Percentiles rank a stretch among this genome's conserved stretches.
phyloP scores from a whole-genome alignment of 2,888 invertebrate genomes.

The Zhengitettix transpicula region DNA sequence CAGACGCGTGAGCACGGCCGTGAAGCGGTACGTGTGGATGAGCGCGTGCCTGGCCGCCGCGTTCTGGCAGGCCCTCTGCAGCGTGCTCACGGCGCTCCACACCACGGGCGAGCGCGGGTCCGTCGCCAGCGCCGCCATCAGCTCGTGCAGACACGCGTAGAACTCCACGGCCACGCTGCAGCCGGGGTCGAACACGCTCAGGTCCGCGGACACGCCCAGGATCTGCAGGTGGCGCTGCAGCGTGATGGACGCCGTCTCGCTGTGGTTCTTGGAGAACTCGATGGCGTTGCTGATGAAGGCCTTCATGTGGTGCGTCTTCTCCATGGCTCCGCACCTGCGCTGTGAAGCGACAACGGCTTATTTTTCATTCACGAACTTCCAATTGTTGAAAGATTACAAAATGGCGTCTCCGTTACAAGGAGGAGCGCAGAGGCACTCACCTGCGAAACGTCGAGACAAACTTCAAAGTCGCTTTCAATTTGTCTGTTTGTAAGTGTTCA shows the following conservation, averaged over 20 bases:
- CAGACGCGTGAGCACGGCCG: constrained; percentile 43
- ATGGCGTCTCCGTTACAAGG: too few species aligned
- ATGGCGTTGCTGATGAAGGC: constrained; percentile 35
- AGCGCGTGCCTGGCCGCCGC: constrained; percentile 41
- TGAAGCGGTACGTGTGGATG: constrained; percentile 52
- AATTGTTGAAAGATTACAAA: too few species aligned
- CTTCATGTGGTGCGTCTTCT: constrained; percentile 26
- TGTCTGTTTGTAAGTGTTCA: too few species aligned
- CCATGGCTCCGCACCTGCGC: too few species aligned
- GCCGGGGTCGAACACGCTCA: constrained; percentile 48
- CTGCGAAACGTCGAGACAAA: too few species aligned
- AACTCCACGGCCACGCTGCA: constrained; percentile 45
- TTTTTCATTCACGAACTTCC: too few species aligned
- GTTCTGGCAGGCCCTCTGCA: constrained; percentile 44
- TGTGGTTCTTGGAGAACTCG: too few species aligned
- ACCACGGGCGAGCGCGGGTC: constrained; percentile 34
- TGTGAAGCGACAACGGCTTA: too few species aligned
- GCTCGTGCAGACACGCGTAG: constrained; percentile 46
- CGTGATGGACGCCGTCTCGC: too few species aligned
- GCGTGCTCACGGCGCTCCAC: constrained; percentile 49
- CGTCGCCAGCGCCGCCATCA: constrained; percentile 40
- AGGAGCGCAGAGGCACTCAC: too few species aligned
- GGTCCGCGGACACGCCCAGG: constrained; percentile 43
- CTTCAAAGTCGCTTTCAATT: too few species aligned
- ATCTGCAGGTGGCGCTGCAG: too few species aligned